Evolutionary conservation across 1,140 invertebrate genomes (phyloP).

Genomic region (Meloidogyne chitwoodi): DNA sequence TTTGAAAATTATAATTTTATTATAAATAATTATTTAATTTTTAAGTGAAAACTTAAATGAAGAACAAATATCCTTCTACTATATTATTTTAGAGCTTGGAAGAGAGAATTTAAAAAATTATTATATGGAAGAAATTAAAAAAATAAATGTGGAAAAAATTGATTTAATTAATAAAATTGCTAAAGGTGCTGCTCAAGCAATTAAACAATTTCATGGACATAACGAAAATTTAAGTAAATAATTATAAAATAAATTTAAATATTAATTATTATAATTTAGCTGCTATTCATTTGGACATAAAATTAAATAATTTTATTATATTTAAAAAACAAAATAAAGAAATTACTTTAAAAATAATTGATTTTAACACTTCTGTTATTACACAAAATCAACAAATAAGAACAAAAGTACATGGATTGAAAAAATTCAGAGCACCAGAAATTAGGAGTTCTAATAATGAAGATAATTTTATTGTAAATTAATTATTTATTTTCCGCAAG

Average conservation of each 20-base stretch:
- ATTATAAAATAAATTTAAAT: not conserved
- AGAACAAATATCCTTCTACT: not conserved
- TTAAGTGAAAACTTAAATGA: not conserved
- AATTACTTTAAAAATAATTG: not conserved
- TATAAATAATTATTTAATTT: not conserved
- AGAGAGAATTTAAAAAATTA: not conserved
- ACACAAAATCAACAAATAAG: not conserved
- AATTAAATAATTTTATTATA: not conserved
- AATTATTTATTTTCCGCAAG: too few species aligned
- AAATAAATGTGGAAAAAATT: not conserved
- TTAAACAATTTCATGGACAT: not conserved
- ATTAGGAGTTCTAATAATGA: not conserved
- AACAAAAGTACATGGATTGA: not conserved
- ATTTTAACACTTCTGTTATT: not conserved
- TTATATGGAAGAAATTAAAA: not conserved
- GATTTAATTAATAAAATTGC: not conserved
- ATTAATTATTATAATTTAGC: not conserved
- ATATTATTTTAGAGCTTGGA: not conserved
- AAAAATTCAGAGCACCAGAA: not conserved
- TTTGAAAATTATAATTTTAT: too few species aligned
- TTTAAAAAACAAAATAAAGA: not conserved
- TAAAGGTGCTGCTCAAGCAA: not conserved
- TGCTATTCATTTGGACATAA: not conserved
- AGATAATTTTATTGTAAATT: not conserved
- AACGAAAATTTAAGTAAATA: not conserved